Evolutionary conservation across 2,888 invertebrate species (phyloP), one percentile per base, ranked within the genome.

Genomic region (Pammene aurita): DNA sequence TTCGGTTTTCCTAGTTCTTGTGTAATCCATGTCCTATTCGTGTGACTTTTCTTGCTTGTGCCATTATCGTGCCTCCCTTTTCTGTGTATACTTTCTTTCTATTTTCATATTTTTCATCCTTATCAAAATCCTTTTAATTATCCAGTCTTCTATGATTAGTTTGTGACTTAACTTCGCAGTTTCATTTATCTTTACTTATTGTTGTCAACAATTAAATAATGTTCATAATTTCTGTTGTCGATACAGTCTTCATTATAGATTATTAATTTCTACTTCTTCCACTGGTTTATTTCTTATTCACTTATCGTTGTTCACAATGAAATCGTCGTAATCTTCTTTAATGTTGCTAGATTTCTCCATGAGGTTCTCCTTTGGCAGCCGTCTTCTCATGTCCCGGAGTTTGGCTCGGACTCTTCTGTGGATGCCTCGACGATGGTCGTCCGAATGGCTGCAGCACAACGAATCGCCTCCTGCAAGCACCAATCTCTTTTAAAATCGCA

Each of bases 401-500:
- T 87, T 88, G 73, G 76, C 85, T 70, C 83, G 78, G 7, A 92
- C 80, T 48, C 77, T 77, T 65, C 82, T 84, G 73, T 90, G 91
- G 0, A 92, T 77, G 61, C 77, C 84, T 67, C 88, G 77, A 48
- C 91, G 87, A 61, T 91, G 92, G 2, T 90, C 92, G 61, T 86
- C 77, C 0, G 85, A 85, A 52, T 84, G 84, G 18, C 75, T 71
- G 73, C 84, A 84, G 81, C 84, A 84, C 73, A 83, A 67, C 65
- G 84, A 76, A 80, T 88, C 92, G 80, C 91, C 92, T 84, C 90
- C 90, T 92, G 91, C 90, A 92, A 90, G 44, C 71, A 84, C 86
- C 88, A 89, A 88, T 85, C 82, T 84, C 81, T 74, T 72, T 52
- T 78, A 80, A 79, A 80, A 74, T 77, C 50, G 67, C 62, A 70